A percentile compares a stretch with the other conserved stretches of the same genome.
phyloP scores from a whole-genome alignment of 2,113 vertebrate species.

The Engraulis encrasicolus region DNA sequence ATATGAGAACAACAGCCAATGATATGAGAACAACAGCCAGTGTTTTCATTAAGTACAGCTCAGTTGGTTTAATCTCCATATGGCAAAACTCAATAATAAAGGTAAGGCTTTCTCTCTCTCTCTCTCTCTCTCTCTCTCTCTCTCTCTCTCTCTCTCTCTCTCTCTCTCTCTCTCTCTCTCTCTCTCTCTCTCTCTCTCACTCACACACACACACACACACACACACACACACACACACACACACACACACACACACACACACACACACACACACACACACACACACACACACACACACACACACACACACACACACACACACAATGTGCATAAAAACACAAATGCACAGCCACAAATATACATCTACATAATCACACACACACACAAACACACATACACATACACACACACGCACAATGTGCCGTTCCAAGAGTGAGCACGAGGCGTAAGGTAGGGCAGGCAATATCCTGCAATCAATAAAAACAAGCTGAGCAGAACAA shows the following conservation, averaged over 20 bases:
- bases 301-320: background rate
- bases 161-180: background rate
- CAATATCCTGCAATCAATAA: conserved; percentile 16
- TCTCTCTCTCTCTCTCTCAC: no score
- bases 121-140: background rate
- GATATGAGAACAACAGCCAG: background rate
- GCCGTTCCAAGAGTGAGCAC: background rate
- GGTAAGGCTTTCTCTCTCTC: background rate
- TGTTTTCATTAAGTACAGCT: background rate
- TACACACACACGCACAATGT: background rate
- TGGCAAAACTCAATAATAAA: background rate
- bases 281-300: background rate
- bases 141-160: background rate
- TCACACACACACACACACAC: background rate
- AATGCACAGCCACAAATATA: background rate
- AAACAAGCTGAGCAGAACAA: conserved; percentile 18
- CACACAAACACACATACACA: background rate
- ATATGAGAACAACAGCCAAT: no score
- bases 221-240: conserved; percentile 4
- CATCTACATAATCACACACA: background rate
- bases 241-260: background rate
- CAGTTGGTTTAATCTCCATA: conserved; percentile 1
- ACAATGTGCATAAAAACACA: background rate
- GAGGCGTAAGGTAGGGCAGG: background rate
- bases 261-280: background rate